A percentile compares a stretch with the other conserved stretches of the same genome.
Evolutionary conservation across 2,888 invertebrate species (phyloP).

Genomic region (Protula sp.): DNA sequence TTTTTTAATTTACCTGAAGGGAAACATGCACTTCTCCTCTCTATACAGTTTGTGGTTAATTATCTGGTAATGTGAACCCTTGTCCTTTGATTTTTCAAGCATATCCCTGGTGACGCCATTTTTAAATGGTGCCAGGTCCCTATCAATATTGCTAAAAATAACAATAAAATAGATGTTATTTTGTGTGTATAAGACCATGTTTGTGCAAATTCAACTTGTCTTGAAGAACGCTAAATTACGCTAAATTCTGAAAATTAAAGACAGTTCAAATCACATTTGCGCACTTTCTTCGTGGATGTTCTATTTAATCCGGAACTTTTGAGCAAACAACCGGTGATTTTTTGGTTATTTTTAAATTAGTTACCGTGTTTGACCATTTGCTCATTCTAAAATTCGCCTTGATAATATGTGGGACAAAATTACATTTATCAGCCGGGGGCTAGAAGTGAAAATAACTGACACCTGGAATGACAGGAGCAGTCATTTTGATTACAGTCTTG

Average conservation of each 20-base stretch:
- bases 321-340: too few relatives aligned
- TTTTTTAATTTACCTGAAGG: constrained; percentile 65
- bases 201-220: neutral
- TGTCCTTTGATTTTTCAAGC: constrained; percentile 59
- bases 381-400: too few relatives aligned
- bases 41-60: constrained; percentile 74
- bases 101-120: constrained; percentile 66
- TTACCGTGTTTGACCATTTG: too few relatives aligned
- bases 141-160: constrained; percentile 60
- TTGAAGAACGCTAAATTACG: neutral
- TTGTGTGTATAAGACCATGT: neutral
- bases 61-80: constrained; percentile 78
- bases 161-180: constrained; percentile 6
- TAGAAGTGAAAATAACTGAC: constrained; percentile 6
- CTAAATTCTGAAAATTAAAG: neutral
- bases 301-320: too few relatives aligned
- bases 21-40: constrained; percentile 82
- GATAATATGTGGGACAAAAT: too few relatives aligned
- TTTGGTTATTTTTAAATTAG: too few relatives aligned
- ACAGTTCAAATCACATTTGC: too few relatives aligned
- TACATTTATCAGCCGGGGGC: too few relatives aligned
- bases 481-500: constrained; percentile 37
- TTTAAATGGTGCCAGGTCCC: constrained; percentile 68
- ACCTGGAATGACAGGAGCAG: constrained; percentile 42
- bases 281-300: too few relatives aligned